Evolutionary conservation across 1,140 invertebrate species (phyloP).

Genomic region (Nephila pilipes): DNA sequence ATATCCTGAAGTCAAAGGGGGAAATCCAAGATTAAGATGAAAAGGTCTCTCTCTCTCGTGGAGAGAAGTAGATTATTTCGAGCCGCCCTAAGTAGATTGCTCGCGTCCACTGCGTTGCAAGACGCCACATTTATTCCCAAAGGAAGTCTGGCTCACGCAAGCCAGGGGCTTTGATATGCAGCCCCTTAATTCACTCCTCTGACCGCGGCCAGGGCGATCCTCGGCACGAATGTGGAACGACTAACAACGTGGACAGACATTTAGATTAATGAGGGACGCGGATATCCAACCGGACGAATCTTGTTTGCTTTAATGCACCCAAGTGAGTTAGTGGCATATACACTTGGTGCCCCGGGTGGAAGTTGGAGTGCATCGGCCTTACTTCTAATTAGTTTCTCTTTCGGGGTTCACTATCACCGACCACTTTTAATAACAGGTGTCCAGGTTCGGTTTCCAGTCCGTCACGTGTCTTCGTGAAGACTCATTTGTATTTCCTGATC

Average conservation of each 20-base stretch:
- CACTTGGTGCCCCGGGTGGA: not conserved
- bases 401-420: not conserved
- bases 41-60: not conserved
- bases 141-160: conserved; percentile 17
- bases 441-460: not conserved
- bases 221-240: not conserved
- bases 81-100: conserved; percentile 19
- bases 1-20: not conserved
- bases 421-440: conserved; percentile 14
- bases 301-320: conserved; percentile 64
- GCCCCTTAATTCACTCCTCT: conserved; percentile 41
- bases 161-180: conserved; percentile 14
- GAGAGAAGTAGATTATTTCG: not conserved
- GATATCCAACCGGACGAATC: conserved; percentile 9
- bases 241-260: conserved; percentile 31
- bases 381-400: conserved; percentile 33
- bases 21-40: conserved; percentile 1
- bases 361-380: conserved; percentile 23
- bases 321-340: conserved; percentile 28
- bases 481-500: not conserved
- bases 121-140: conserved; percentile 5
- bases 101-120: not conserved
- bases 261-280: conserved; percentile 46
- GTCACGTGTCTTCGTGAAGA: not conserved
- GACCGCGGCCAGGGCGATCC: conserved; percentile 2